These are phyloP conservation scores for Drosophila antonietae DNA, from an alignment of 2,888 invertebrate species.

Conservation along the genomic window DNA sequence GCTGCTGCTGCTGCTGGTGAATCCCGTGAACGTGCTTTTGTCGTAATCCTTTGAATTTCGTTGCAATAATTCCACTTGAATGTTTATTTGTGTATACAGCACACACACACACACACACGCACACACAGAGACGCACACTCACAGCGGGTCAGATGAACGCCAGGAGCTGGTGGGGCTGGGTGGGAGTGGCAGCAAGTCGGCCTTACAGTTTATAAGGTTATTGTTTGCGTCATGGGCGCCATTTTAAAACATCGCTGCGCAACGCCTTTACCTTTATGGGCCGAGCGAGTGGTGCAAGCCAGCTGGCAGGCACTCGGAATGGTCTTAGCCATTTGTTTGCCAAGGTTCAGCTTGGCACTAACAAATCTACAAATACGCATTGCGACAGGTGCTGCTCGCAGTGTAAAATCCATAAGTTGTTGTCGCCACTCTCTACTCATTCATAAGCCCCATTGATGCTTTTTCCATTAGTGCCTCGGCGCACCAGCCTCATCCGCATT, in stretches of 20 bases:
- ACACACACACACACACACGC: slow-evolving; percentile 46
- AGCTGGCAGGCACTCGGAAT: slow-evolving; percentile 17
- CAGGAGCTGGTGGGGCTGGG: neutral
- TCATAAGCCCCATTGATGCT: slow-evolving; percentile 76
- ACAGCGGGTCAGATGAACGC: slow-evolving; percentile 13
- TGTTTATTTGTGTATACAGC: slow-evolving; percentile 80
- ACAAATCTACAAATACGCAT: slow-evolving; percentile 56
- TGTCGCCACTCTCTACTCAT: slow-evolving; percentile 58
- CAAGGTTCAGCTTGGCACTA: slow-evolving; percentile 34
- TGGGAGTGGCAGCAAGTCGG: slow-evolving; percentile 39
- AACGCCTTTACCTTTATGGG: slow-evolving; percentile 27
- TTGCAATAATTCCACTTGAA: slow-evolving; percentile 81
- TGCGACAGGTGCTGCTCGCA: slow-evolving; percentile 42
- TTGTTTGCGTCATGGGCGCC: slow-evolving; percentile 76
- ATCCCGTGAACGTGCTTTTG: slow-evolving; percentile 81
- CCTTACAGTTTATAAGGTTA: slow-evolving; percentile 74
- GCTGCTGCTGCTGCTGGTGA: slow-evolving; percentile 53
- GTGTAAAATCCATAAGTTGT: slow-evolving; percentile 71
- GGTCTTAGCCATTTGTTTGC: slow-evolving; percentile 69
- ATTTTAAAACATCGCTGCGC: slow-evolving; percentile 62
- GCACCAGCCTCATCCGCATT: slow-evolving; percentile 16
- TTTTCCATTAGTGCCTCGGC: slow-evolving; percentile 70
- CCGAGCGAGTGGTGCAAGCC: slow-evolving; percentile 15
- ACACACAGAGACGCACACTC: neutral
- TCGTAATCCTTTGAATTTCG: slow-evolving; percentile 80